A percentile compares a stretch with the other conserved stretches of the same genome.
These are phyloP conservation scores for Glandiceps talaboti DNA, from an alignment of 53 echinoderm and acorn worm species.

Conservation along the genomic window DNA sequence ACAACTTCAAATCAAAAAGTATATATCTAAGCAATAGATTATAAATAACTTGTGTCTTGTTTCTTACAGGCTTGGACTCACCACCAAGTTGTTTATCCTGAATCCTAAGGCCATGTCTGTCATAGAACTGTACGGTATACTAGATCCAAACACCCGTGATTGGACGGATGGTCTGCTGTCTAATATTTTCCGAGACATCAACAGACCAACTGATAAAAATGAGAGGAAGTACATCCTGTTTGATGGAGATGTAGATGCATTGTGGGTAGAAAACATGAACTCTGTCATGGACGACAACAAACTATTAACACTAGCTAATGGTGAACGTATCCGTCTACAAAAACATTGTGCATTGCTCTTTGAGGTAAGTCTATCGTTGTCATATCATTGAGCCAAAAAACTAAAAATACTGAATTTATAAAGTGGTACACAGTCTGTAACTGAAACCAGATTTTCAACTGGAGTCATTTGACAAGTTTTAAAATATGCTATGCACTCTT, in stretches of 20 bases:
- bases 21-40: no score
- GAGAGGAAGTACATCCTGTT: slow-evolving; percentile 99
- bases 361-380: slow-evolving; percentile 50
- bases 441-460: no score
- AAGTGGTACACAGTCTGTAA: no score
- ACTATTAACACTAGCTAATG: slow-evolving; percentile 90
- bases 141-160: slow-evolving; percentile 84
- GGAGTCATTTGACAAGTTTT: no score
- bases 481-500: no score
- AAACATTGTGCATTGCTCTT: slow-evolving; percentile 96
- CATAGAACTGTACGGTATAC: slow-evolving; percentile 93
- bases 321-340: slow-evolving; percentile 93
- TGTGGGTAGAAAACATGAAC: slow-evolving; percentile 99
- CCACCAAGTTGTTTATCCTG: slow-evolving; percentile 87
- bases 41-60: no score
- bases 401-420: no score
- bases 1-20: no score
- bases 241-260: slow-evolving; percentile 87
- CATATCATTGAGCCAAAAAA: no score
- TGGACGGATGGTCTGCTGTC: slow-evolving; percentile 99
- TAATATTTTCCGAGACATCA: slow-evolving; percentile 99
- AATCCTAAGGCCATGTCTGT: slow-evolving; percentile 99
- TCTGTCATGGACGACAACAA: slow-evolving; percentile 98
- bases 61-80: slow-evolving; percentile 51
- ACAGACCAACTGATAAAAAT: slow-evolving; percentile 93